These are phyloP conservation scores for Drosophila murphyi DNA, from an alignment of 1,140 invertebrate species.

Conservation along the genomic window DNA sequence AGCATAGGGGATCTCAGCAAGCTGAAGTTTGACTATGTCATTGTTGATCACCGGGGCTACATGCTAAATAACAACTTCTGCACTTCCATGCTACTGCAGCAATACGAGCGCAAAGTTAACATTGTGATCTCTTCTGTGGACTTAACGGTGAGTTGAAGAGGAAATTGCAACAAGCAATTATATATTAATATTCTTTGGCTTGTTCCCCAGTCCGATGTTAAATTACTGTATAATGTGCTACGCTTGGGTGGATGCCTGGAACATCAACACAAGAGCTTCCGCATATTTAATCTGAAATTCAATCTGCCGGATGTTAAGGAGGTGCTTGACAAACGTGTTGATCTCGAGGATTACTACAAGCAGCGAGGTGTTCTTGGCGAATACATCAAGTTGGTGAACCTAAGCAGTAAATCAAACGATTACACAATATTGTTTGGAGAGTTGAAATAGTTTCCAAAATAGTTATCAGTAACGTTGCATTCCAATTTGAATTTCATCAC, in stretches of 20 bases:
- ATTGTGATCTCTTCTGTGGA: conserved; percentile 80
- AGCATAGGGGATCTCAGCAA: conserved; percentile 74
- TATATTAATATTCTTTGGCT: background rate
- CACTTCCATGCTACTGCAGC: conserved; percentile 74
- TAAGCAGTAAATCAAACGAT: conserved; percentile 33
- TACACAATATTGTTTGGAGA: conserved; percentile 3
- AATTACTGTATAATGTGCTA: conserved; percentile 71
- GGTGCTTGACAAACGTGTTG: conserved; percentile 64
- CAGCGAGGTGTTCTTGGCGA: conserved; percentile 77
- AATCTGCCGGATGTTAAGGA: conserved; percentile 72
- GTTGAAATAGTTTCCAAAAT: background rate
- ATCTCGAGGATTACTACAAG: conserved; percentile 79
- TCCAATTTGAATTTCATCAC: conserved; percentile 3
- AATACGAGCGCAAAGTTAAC: conserved; percentile 73
- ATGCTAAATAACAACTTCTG: conserved; percentile 77
- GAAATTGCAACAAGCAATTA: background rate
- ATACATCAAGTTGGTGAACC: conserved; percentile 71
- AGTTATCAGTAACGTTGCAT: background rate
- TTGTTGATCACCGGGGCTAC: conserved; percentile 76
- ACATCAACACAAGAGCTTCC: conserved; percentile 59
- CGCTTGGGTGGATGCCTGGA: conserved; percentile 73
- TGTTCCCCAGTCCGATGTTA: conserved; percentile 68
- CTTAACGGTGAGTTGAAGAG: conserved; percentile 62
- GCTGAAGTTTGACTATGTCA: conserved; percentile 73
- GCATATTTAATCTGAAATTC: conserved; percentile 69